phyloP scores from a whole-genome alignment of 2,888 invertebrate species.

The Aleiodes testaceus region DNA sequence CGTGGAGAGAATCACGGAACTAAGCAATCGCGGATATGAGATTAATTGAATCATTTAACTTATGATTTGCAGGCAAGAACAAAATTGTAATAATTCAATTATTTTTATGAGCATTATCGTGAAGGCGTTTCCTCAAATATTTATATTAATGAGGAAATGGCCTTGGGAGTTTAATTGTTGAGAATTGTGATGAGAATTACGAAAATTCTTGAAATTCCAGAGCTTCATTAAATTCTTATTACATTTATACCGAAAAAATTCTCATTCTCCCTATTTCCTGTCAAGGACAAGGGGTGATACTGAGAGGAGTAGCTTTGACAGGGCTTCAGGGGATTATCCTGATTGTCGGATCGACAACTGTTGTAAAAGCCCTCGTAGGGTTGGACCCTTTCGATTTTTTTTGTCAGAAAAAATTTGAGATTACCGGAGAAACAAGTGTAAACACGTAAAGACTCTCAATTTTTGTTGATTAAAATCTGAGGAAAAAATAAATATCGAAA shows the following conservation, averaged over 20 bases:
- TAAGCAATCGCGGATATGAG: constrained; percentile 43
- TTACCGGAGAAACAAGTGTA: constrained; percentile 13
- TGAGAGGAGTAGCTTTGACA: constrained; percentile 39
- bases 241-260: too few species aligned
- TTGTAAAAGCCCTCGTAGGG: constrained; percentile 28
- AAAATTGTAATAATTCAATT: too few species aligned
- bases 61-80: constrained; percentile 43
- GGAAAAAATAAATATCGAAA: background rate
- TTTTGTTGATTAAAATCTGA: constrained; percentile 17
- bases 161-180: too few species aligned
- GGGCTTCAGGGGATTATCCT: constrained; percentile 41
- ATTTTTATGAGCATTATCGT: too few species aligned
- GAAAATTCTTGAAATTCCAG: too few species aligned
- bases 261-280: background rate
- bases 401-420: background rate
- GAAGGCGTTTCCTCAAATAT: too few species aligned
- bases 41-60: constrained; percentile 48
- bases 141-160: too few species aligned
- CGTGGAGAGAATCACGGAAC: background rate
- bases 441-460: background rate
- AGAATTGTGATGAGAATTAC: too few species aligned
- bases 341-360: constrained; percentile 49
- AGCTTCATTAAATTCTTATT: too few species aligned
- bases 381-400: background rate
- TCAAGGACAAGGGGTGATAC: constrained; percentile 16